These are phyloP conservation scores for Encarsia formosa DNA, from an alignment of 2,888 invertebrate genomes.

Conservation along the genomic window DNA sequence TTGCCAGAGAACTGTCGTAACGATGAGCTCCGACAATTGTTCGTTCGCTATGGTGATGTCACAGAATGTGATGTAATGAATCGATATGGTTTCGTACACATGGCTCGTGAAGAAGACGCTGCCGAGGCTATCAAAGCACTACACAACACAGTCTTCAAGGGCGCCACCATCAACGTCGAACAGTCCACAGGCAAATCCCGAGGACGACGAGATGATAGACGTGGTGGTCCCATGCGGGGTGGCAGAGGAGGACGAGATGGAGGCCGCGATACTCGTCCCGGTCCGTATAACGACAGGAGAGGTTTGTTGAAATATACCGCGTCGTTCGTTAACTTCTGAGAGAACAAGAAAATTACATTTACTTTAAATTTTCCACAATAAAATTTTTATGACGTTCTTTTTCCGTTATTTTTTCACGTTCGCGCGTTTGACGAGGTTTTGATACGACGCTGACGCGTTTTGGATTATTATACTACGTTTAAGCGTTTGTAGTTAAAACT, in stretches of 20 bases:
- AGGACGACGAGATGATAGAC: constrained; percentile 56
- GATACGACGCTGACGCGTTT: no score
- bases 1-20: constrained; percentile 79
- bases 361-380: no score
- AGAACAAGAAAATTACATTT: constrained; percentile 9
- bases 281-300: constrained; percentile 50
- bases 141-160: constrained; percentile 79
- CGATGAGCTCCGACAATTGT: constrained; percentile 76
- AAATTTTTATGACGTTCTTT: no score
- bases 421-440: no score
- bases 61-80: constrained; percentile 94
- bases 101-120: constrained; percentile 80
- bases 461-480: constrained; percentile 24
- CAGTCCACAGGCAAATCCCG: constrained; percentile 74
- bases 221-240: constrained; percentile 55
- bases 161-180: constrained; percentile 79
- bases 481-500: constrained; percentile 23
- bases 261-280: constrained; percentile 51
- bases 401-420: no score
- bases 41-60: constrained; percentile 82
- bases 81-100: constrained; percentile 90
- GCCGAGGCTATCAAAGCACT: constrained; percentile 74
- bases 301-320: constrained; percentile 40
- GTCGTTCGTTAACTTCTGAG: constrained; percentile 30
- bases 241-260: constrained; percentile 53